phyloP scores from a whole-genome alignment of 1,140 invertebrate species.

The Drosophila ercepeae region DNA sequence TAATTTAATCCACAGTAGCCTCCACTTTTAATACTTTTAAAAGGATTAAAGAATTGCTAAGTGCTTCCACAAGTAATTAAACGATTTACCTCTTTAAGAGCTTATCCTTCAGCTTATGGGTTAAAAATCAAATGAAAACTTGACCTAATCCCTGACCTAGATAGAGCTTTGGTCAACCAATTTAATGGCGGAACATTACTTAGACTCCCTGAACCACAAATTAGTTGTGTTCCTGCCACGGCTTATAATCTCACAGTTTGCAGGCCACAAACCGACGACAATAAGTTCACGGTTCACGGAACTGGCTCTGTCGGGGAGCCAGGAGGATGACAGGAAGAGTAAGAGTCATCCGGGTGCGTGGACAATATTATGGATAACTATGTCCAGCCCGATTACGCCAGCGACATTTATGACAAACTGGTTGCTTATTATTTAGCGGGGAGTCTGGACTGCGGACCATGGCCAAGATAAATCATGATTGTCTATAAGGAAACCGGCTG shows the following conservation, averaged over 20 bases:
- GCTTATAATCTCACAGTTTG: slow-evolving; percentile 67
- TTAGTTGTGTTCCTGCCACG: neutral
- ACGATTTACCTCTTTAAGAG: no score
- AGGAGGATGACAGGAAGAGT: slow-evolving; percentile 17
- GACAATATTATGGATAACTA: slow-evolving; percentile 46
- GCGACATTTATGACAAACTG: slow-evolving; percentile 72
- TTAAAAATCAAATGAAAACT: no score
- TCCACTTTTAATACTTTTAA: no score
- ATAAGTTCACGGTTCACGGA: slow-evolving; percentile 65
- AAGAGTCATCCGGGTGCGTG: slow-evolving; percentile 11
- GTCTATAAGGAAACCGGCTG: slow-evolving; percentile 6
- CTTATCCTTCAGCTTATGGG: no score
- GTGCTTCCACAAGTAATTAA: no score
- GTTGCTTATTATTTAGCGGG: slow-evolving; percentile 67
- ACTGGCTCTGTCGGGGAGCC: slow-evolving; percentile 29
- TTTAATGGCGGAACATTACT: slow-evolving; percentile 8
- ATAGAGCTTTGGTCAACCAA: neutral
- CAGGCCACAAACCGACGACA: slow-evolving; percentile 71
- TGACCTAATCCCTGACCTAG: neutral
- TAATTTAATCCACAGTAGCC: neutral
- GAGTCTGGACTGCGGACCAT: slow-evolving; percentile 1
- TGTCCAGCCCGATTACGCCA: slow-evolving; percentile 40
- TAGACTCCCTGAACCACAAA: neutral
- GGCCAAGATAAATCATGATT: slow-evolving; percentile 59
- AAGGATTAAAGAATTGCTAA: neutral